These are phyloP conservation scores for Periophthalmus modestus DNA, from an alignment of 2,113 vertebrate species.

Conservation along the genomic window DNA sequence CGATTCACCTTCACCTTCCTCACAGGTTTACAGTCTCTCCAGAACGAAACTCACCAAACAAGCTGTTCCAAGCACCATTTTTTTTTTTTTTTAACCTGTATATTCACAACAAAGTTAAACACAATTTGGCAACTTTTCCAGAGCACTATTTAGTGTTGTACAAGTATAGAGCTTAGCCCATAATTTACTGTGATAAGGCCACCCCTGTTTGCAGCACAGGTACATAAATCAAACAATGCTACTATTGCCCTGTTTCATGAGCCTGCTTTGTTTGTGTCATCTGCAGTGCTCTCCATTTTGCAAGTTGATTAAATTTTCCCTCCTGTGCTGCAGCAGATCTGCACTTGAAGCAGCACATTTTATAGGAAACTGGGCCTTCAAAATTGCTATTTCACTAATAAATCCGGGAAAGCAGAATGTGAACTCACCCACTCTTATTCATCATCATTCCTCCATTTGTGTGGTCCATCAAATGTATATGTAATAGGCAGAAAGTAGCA, in stretches of 20 bases:
- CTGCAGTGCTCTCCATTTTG: constrained; percentile 12
- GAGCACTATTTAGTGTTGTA: neutral
- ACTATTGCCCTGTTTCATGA: no score
- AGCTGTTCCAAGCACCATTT: neutral
- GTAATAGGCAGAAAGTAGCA: constrained; percentile 20
- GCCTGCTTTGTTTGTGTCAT: no score
- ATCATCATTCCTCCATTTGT: constrained; percentile 8
- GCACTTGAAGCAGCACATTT: neutral
- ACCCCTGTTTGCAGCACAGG: no score
- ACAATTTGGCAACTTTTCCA: neutral
- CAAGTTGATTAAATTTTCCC: constrained; percentile 13
- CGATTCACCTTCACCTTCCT: neutral
- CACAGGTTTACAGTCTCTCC: neutral
- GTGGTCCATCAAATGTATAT: constrained; percentile 4
- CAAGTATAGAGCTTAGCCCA: neutral
- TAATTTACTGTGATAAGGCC: neutral
- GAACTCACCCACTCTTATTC: constrained; percentile 1
- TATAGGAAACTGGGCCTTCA: neutral
- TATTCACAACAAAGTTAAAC: neutral
- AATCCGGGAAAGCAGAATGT: constrained; percentile 16
- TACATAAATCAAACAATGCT: no score
- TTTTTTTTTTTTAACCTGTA: no score
- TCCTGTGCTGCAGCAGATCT: neutral
- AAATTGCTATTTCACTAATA: constrained; percentile 17
- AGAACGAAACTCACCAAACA: neutral